These are phyloP conservation scores for Heliconius charithonia DNA, from an alignment of 2,888 invertebrate genomes.

Conservation along the genomic window DNA sequence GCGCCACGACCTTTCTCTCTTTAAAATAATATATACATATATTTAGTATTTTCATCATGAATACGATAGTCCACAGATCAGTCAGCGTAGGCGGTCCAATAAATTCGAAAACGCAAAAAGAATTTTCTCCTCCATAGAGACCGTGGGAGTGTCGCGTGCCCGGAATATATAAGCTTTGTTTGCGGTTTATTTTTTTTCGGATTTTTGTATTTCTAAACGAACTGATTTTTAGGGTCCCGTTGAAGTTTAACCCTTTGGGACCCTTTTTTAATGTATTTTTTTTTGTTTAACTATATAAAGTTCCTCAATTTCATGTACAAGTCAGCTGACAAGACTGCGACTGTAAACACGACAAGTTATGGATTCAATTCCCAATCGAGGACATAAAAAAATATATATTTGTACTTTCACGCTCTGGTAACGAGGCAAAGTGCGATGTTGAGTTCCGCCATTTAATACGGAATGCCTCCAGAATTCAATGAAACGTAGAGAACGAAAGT, in stretches of 20 bases:
- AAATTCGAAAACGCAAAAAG: constrained; percentile 12
- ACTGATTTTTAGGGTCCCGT: background rate
- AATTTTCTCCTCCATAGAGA: constrained; percentile 18
- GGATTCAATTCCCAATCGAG: background rate
- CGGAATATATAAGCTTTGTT: constrained; percentile 24
- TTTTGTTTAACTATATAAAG: background rate
- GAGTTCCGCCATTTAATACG: too few relatives aligned
- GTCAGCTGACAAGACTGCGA: too few relatives aligned
- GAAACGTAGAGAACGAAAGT: too few relatives aligned
- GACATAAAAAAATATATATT: background rate
- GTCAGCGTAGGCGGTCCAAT: background rate
- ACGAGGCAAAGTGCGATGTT: too few relatives aligned
- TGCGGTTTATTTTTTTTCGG: background rate
- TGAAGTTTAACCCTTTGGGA: too few relatives aligned
- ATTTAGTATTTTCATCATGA: constrained; percentile 5
- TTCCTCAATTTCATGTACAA: too few relatives aligned
- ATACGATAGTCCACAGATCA: background rate
- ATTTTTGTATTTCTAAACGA: constrained; percentile 5
- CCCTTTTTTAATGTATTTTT: background rate
- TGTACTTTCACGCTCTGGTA: background rate
- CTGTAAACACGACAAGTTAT: too few relatives aligned
- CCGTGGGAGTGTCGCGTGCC: constrained; percentile 13
- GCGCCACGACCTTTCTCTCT: too few relatives aligned
- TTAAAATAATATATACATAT: too few relatives aligned
- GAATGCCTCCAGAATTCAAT: too few relatives aligned